phyloP scores from a whole-genome alignment of 2,113 vertebrate species.

The Halichoerus grypus region DNA sequence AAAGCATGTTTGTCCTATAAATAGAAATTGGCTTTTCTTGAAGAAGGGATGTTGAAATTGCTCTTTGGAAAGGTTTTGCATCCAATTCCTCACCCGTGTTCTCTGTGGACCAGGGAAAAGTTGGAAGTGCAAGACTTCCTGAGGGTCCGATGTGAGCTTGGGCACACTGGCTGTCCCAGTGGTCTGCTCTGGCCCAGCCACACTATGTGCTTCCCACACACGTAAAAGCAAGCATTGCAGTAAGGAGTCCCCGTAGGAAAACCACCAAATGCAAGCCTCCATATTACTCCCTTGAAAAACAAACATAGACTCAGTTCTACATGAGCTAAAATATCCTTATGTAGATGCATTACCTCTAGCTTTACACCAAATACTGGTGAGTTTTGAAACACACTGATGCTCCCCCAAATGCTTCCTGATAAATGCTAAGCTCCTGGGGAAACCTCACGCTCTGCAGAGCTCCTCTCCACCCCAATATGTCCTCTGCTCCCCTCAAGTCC shows the following conservation, averaged over 20 bases:
- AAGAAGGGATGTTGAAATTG: background rate
- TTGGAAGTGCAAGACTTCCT: background rate
- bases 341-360: rapidly evolving
- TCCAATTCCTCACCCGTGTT: background rate
- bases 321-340: background rate
- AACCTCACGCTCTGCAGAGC: background rate
- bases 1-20: background rate
- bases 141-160: background rate
- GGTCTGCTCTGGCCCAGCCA: background rate
- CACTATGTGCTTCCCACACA: background rate
- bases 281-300: background rate
- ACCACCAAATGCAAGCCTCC: background rate
- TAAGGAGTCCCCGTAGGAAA: constrained; percentile 31
- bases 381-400: rapidly evolving
- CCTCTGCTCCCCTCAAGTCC: background rate
- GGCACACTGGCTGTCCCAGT: too few species aligned
- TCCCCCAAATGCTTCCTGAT: background rate
- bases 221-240: too few species aligned
- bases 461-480: background rate
- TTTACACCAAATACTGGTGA: background rate
- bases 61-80: constrained; percentile 1
- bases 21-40: background rate
- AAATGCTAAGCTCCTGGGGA: background rate
- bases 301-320: background rate
- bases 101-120: background rate